Evolutionary conservation across 1,140 invertebrate species (phyloP).

Genomic region (Goniozus legneri): DNA sequence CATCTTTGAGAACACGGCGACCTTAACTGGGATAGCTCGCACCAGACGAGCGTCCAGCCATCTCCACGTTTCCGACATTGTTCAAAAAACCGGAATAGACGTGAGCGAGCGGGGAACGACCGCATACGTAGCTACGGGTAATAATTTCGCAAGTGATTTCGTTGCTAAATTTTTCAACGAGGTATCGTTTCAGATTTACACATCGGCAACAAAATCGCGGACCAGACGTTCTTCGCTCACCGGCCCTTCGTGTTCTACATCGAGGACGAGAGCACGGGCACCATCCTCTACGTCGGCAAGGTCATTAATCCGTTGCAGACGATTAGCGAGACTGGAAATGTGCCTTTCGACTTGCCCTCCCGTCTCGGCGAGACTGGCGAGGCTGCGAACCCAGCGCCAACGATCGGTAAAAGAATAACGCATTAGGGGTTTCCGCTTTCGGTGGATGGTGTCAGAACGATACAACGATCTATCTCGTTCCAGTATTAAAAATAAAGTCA

Average conservation of each 20-base stretch:
- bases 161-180: neutral
- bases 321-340: conserved; percentile 9
- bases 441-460: no score
- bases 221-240: conserved; percentile 62
- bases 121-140: conserved; percentile 74
- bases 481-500: no score
- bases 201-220: conserved; percentile 70
- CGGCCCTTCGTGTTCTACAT: conserved; percentile 80
- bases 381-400: neutral
- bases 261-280: conserved; percentile 67
- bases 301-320: conserved; percentile 59
- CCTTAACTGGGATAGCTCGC: conserved; percentile 62
- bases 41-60: conserved; percentile 50
- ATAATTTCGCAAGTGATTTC: no score
- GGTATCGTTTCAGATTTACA: conserved; percentile 55
- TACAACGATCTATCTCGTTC: no score
- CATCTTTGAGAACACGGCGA: conserved; percentile 67
- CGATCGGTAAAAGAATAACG: conserved; percentile 13
- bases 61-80: conserved; percentile 66
- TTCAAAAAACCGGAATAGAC: conserved; percentile 80
- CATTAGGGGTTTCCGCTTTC: no score
- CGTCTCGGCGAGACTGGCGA: conserved; percentile 1
- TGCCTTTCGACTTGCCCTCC: neutral
- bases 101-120: conserved; percentile 80
- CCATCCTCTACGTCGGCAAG: conserved; percentile 71